These are phyloP conservation scores for Argopecten irradians DNA, from an alignment of 1,140 invertebrate species.

Conservation along the genomic window DNA sequence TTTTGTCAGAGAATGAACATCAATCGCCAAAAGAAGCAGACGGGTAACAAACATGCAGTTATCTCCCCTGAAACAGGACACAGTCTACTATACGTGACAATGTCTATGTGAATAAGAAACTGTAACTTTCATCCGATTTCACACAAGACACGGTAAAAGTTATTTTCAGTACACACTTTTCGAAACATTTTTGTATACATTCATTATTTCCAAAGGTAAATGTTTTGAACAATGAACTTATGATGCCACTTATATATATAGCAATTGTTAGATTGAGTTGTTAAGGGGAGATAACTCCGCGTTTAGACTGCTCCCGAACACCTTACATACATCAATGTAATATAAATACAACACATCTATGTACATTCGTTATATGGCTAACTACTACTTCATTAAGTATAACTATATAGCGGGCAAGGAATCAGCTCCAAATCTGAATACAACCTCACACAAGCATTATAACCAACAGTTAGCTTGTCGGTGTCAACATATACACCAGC, in stretches of 20 bases:
- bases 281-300: background rate
- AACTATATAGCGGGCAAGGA: constrained; percentile 12
- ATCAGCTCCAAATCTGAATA: background rate
- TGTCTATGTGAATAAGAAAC: too few relatives aligned
- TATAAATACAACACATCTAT: constrained; percentile 19
- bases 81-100: background rate
- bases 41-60: background rate
- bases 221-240: background rate
- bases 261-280: background rate
- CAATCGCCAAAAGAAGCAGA: background rate
- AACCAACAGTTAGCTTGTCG: background rate
- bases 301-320: background rate
- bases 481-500: too few relatives aligned
- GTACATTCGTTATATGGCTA: constrained; percentile 6
- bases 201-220: too few relatives aligned
- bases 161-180: too few relatives aligned
- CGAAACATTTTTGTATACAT: too few relatives aligned
- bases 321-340: background rate
- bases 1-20: background rate
- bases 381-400: constrained; percentile 3
- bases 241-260: background rate
- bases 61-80: background rate
- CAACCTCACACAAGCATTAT: background rate
- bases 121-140: too few relatives aligned
- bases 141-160: too few relatives aligned